Percentiles rank a stretch among this genome's conserved stretches.
Evolutionary conservation across 2,113 vertebrate species (phyloP).

Genomic region (Sterrhoptilus dennistouni): DNA sequence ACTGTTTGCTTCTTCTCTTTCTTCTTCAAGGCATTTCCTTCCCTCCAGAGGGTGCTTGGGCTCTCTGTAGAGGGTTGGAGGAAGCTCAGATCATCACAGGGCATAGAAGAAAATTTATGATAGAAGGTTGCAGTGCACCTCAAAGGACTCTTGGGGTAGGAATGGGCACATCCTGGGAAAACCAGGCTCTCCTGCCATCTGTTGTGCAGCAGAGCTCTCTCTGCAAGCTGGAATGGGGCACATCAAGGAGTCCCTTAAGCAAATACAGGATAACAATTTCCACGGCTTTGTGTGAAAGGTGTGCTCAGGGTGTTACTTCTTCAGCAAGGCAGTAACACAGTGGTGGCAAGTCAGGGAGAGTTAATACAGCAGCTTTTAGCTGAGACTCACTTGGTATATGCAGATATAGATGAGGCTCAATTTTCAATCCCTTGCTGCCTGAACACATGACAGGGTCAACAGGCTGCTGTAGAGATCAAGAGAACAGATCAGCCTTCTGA

Average conservation of each 20-base stretch:
- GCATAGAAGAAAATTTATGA: neutral
- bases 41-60: neutral
- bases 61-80: neutral
- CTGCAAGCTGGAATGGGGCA: neutral
- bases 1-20: neutral
- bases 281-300: neutral
- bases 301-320: neutral
- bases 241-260: neutral
- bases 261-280: neutral
- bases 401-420: neutral
- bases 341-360: neutral
- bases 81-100: neutral
- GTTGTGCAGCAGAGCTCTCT: neutral
- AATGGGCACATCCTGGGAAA: neutral
- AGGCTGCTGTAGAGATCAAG: constrained; percentile 43
- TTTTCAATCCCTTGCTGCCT: neutral
- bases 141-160: neutral
- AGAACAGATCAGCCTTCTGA: constrained; percentile 27
- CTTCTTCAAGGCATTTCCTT: neutral
- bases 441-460: constrained; percentile 29
- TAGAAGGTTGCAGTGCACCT: neutral
- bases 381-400: neutral
- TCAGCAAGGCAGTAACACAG: neutral
- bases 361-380: neutral
- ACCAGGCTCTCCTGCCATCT: neutral